Evolutionary conservation across 2,888 invertebrate genomes (phyloP).

Genomic region (Dusona sp.): DNA sequence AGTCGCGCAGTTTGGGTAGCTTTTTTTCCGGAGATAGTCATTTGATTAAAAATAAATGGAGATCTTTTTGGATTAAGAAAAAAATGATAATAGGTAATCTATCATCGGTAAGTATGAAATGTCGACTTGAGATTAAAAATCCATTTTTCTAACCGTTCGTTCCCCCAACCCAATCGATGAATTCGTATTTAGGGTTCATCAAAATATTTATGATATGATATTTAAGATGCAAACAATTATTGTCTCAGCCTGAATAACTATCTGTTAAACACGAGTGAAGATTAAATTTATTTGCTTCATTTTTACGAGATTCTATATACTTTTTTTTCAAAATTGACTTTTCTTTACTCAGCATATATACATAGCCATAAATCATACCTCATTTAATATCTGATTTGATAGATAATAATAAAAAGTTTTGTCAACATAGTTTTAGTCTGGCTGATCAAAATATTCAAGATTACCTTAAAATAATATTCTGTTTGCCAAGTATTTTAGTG

Average conservation of each 20-base stretch:
- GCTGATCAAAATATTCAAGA: not conserved
- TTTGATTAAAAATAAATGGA: not conserved
- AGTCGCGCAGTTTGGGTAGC: not conserved
- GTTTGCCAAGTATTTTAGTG: not conserved
- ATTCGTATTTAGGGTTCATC: too few species aligned
- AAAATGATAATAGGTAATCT: too few species aligned
- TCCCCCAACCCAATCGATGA: not conserved
- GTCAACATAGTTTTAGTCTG: not conserved
- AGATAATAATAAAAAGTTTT: not conserved
- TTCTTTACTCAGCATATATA: not conserved
- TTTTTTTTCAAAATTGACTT: not conserved
- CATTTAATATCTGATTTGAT: not conserved
- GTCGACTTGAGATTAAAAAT: not conserved
- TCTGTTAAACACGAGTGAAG: too few species aligned
- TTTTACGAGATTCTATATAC: too few species aligned
- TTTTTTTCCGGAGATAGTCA: not conserved
- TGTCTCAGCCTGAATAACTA: too few species aligned
- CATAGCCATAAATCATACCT: not conserved
- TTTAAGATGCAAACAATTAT: too few species aligned
- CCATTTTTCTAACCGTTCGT: too few species aligned
- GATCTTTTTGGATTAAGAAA: not conserved
- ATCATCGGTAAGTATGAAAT: too few species aligned
- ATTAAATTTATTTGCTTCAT: too few species aligned
- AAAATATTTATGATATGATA: too few species aligned
- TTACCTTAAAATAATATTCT: not conserved